phyloP scores from a whole-genome alignment of 2,113 vertebrate species.

The Cichladusa arquata region DNA sequence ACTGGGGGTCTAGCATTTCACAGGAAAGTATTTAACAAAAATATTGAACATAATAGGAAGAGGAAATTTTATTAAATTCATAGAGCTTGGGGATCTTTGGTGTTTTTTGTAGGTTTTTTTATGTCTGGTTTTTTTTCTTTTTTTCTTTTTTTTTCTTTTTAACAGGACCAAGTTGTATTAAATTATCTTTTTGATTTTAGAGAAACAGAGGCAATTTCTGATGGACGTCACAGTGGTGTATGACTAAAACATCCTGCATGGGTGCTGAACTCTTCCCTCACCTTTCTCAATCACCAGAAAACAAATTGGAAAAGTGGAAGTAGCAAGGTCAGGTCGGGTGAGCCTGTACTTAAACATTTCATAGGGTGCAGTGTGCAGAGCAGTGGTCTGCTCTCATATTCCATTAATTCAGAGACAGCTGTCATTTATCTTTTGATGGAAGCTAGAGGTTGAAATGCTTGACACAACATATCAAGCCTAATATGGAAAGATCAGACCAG shows the following conservation, averaged over 20 bases:
- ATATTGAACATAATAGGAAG: neutral
- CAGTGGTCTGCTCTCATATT: conserved; percentile 29
- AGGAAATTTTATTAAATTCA: neutral
- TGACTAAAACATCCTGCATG: conserved; percentile 24
- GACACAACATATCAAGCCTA: conserved; percentile 34
- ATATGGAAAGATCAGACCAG: conserved; percentile 35
- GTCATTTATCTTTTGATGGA: conserved; percentile 69
- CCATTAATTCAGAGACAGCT: conserved; percentile 68
- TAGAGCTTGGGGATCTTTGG: neutral
- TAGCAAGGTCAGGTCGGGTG: conserved; percentile 40
- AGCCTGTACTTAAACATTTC: conserved; percentile 54
- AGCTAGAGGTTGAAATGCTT: conserved; percentile 51
- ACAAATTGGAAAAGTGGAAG: conserved; percentile 47
- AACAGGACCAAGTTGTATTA: neutral
- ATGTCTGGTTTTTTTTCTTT: too few species aligned
- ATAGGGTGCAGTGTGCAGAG: conserved; percentile 30
- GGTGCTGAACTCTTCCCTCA: conserved; percentile 8
- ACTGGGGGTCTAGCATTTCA: neutral
- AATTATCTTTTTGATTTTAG: neutral
- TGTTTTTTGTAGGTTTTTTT: too few species aligned
- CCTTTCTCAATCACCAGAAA: conserved; percentile 49
- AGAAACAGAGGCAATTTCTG: conserved; percentile 1
- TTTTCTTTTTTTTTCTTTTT: neutral
- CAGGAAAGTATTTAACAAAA: neutral
- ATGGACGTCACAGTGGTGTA: neutral